A percentile compares a stretch with the other conserved stretches of the same genome.
Conservation (phyloP, 1,140 invertebrate genomes). For the Drosophila eugracilis region DNA sequence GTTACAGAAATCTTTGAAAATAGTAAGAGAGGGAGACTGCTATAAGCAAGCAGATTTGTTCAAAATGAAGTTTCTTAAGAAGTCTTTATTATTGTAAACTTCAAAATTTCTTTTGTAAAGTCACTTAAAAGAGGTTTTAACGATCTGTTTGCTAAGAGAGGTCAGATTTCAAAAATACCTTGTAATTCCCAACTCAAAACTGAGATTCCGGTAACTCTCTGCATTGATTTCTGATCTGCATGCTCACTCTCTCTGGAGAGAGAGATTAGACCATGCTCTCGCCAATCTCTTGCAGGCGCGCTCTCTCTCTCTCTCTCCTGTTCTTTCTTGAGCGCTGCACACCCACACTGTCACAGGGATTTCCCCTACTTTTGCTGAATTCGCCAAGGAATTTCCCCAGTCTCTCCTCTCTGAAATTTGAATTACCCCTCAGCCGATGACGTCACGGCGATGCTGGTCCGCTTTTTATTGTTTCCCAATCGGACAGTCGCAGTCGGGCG, state of each 20-base stretch:
- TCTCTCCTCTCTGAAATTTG: conserved; percentile 2
- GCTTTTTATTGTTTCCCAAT: conserved; percentile 71
- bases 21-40: neutral
- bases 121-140: too few relatives aligned
- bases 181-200: conserved; percentile 10
- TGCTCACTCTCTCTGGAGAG: neutral
- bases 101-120: too few relatives aligned
- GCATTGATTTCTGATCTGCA: conserved; percentile 56
- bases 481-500: conserved; percentile 55
- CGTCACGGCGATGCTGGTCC: conserved; percentile 54
- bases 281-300: conserved; percentile 8
- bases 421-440: conserved; percentile 33
- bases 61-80: too few relatives aligned
- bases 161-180: neutral
- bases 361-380: conserved; percentile 78
- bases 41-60: conserved; percentile 1
- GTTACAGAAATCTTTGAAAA: neutral
- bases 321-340: conserved; percentile 18
- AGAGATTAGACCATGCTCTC: conserved; percentile 21
- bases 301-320: conserved; percentile 19
- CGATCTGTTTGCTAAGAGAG: neutral
- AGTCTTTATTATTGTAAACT: too few relatives aligned
- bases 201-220: conserved; percentile 7
- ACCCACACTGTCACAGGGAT: conserved; percentile 16
- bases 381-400: conserved; percentile 41